Conservation (phyloP, 2,113 vertebrate genomes). For the Tachycineta bicolor region DNA sequence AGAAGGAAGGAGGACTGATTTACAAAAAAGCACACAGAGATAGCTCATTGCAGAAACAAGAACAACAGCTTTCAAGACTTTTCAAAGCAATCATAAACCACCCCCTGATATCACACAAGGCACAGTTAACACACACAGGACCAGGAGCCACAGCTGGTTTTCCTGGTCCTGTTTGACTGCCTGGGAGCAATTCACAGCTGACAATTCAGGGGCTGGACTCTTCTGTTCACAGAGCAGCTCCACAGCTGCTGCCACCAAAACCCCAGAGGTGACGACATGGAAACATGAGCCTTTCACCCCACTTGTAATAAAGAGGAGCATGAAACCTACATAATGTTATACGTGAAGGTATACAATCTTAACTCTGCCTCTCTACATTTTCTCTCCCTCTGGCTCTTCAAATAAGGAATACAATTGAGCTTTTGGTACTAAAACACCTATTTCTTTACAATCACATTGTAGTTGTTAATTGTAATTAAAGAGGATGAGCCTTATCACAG, state of each 20-base stretch:
- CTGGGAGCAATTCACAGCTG: background rate
- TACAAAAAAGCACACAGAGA: background rate
- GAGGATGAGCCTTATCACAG: background rate
- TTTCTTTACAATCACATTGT: background rate
- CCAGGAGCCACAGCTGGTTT: background rate
- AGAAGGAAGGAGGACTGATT: background rate
- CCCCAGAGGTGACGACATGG: background rate
- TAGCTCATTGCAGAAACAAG: background rate
- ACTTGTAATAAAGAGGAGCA: background rate
- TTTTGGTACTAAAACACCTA: background rate
- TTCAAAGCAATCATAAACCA: background rate
- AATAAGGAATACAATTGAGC: background rate
- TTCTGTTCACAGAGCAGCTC: background rate
- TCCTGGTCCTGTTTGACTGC: background rate
- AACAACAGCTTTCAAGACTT: background rate
- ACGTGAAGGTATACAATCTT: background rate
- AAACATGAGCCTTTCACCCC: background rate
- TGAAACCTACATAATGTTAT: background rate
- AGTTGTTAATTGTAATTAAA: conserved; percentile 6
- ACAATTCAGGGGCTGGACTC: fast-evolving
- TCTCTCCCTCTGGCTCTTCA: background rate
- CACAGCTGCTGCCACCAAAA: background rate
- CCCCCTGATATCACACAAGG: too few relatives aligned
- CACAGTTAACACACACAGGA: background rate
- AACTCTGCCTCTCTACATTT: background rate